Conservation (phyloP, 2,113 vertebrate species). For the Lampris incognitus region DNA sequence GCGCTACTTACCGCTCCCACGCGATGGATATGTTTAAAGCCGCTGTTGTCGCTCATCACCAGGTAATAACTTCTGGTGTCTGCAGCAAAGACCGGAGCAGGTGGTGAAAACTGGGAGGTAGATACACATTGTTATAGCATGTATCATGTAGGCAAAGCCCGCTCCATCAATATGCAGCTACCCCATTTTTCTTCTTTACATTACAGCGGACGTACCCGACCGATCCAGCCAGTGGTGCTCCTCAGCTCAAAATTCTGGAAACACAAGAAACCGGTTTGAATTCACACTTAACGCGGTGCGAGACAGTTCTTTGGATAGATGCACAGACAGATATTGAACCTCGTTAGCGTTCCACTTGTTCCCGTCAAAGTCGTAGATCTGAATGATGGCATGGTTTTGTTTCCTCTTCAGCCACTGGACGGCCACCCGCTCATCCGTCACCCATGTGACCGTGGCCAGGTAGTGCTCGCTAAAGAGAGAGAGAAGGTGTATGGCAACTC, state of each 20-base stretch:
- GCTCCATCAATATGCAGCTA: no score
- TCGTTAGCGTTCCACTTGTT: constrained; percentile 51
- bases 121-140: not conserved
- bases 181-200: not conserved
- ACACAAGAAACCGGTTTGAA: not conserved
- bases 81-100: constrained; percentile 86
- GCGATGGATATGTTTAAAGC: constrained; percentile 94
- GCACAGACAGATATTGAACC: constrained; percentile 50
- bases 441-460: constrained; percentile 92
- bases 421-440: constrained; percentile 85
- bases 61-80: constrained; percentile 89
- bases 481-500: not conserved
- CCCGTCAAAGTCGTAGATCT: constrained; percentile 83
- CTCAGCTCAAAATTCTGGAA: constrained; percentile 78
- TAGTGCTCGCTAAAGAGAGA: constrained; percentile 89
- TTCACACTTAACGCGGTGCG: not conserved
- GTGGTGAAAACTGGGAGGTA: constrained; percentile 88
- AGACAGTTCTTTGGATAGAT: not conserved
- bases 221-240: constrained; percentile 91
- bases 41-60: constrained; percentile 85
- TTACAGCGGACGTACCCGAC: constrained; percentile 85
- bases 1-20: constrained; percentile 61
- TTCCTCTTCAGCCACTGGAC: constrained; percentile 93
- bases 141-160: not conserved
- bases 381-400: constrained; percentile 88